Conservation (phyloP, 2,888 invertebrate species). For the Iphiclides podalirius region DNA sequence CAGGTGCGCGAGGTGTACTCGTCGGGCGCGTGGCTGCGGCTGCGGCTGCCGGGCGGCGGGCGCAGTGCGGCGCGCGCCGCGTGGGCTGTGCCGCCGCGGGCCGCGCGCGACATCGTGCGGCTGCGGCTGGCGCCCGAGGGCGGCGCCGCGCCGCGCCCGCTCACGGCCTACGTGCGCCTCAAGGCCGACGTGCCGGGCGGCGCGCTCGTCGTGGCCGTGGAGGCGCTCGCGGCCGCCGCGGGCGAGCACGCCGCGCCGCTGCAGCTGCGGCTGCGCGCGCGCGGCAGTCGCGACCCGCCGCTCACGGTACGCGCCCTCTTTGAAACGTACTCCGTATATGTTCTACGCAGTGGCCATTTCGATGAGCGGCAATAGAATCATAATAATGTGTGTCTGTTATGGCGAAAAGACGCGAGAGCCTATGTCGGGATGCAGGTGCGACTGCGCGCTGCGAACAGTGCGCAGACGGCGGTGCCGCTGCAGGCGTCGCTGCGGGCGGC, state of each 20-base stretch:
- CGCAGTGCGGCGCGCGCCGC: constrained; percentile 88
- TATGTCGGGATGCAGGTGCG: constrained; percentile 35
- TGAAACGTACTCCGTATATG: no score
- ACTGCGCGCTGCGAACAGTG: constrained; percentile 56
- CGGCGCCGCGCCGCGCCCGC: constrained; percentile 48
- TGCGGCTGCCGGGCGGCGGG: constrained; percentile 90
- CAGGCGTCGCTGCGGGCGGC: constrained; percentile 38
- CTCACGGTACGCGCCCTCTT: constrained; percentile 41
- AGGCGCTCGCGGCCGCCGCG: constrained; percentile 51
- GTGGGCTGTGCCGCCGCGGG: constrained; percentile 95
- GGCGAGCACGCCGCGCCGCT: constrained; percentile 57
- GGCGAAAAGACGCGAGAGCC: no score
- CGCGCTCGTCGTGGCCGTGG: constrained; percentile 63
- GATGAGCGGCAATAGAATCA: no score
- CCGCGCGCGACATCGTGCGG: constrained; percentile 92
- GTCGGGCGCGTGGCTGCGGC: constrained; percentile 95
- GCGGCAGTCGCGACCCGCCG: constrained; percentile 52
- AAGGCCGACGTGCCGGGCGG: constrained; percentile 56
- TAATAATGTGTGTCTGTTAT: no score
- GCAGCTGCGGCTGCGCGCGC: constrained; percentile 55
- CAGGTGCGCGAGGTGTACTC: constrained; percentile 90
- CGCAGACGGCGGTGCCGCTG: constrained; percentile 33
- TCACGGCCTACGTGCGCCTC: constrained; percentile 62
- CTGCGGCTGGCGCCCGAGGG: constrained; percentile 85
- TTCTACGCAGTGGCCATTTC: no score